Evolutionary conservation across 2,797 vertebrate species (phyloP).

Genomic region (Trichosurus vulpecula): DNA sequence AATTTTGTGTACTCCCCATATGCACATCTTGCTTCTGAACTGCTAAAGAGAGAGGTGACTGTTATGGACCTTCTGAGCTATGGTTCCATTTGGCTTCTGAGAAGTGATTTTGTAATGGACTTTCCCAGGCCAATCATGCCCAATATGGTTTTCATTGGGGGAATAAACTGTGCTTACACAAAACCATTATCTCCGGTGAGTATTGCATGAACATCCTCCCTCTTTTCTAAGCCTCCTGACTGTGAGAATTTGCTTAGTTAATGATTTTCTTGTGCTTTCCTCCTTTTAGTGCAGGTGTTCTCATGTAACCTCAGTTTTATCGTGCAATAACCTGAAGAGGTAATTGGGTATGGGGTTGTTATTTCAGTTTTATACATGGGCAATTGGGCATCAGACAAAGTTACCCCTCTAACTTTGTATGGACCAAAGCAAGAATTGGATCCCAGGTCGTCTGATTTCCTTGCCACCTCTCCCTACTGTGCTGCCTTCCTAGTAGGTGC

Average conservation of each 20-base stretch:
- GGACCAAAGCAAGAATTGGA: too few species aligned
- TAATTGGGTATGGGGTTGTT: background rate
- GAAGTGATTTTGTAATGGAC: constrained; percentile 87
- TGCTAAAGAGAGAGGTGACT: constrained; percentile 70
- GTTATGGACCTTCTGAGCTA: constrained; percentile 73
- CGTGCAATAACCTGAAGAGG: background rate
- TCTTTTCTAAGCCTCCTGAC: background rate
- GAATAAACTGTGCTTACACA: constrained; percentile 87
- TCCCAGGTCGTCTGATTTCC: too few species aligned
- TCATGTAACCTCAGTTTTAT: too few species aligned
- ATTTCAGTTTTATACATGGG: too few species aligned
- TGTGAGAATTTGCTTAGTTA: background rate
- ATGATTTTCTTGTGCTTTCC: too few species aligned
- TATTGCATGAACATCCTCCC: constrained; percentile 5
- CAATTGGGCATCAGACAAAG: too few species aligned
- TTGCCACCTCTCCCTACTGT: too few species aligned
- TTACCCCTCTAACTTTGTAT: too few species aligned
- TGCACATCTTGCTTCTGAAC: constrained; percentile 56
- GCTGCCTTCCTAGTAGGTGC: too few species aligned
- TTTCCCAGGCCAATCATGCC: constrained; percentile 89
- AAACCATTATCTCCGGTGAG: constrained; percentile 86
- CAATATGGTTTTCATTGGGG: constrained; percentile 87
- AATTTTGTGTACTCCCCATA: background rate
- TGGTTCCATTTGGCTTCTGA: constrained; percentile 84
- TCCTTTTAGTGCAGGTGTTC: background rate